Evolutionary conservation across 1,140 invertebrate genomes (phyloP).

Genomic region (Maconellicoccus hirsutus): DNA sequence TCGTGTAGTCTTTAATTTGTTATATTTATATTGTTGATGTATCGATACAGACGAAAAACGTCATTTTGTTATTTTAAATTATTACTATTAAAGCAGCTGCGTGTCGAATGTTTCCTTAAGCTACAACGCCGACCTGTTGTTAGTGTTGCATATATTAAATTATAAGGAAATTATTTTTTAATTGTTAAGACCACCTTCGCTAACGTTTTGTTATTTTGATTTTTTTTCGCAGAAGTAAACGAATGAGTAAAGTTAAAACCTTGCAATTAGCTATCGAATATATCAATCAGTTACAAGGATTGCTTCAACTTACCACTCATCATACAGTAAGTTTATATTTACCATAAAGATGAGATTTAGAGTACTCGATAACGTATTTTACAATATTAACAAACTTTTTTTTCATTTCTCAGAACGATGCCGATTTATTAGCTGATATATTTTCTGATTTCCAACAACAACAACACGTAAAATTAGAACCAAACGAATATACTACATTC

Average conservation of each 20-base stretch:
- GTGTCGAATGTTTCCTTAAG: neutral
- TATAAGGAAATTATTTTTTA: neutral
- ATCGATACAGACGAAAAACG: neutral
- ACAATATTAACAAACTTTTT: neutral
- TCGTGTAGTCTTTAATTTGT: neutral
- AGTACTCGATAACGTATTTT: neutral
- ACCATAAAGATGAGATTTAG: neutral
- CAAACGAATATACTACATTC: neutral
- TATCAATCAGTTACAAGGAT: slow-evolving; percentile 35
- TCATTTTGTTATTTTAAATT: neutral
- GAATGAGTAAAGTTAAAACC: slow-evolving; percentile 39
- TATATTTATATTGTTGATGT: neutral
- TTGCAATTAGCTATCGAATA: slow-evolving; percentile 38
- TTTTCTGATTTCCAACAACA: slow-evolving; percentile 14
- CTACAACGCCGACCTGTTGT: neutral
- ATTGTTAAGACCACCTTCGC: neutral
- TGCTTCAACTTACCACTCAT: slow-evolving; percentile 29
- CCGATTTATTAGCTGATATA: slow-evolving; percentile 7
- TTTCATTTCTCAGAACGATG: slow-evolving; percentile 2
- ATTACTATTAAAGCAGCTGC: neutral
- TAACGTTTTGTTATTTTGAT: neutral
- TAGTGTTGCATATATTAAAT: neutral
- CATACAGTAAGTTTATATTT: slow-evolving; percentile 21
- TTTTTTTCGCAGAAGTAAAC: slow-evolving; percentile 33
- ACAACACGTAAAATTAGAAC: slow-evolving; percentile 14